Evolutionary conservation across 2,888 invertebrate genomes (phyloP), one percentile per base, ranked within the genome.

Genomic region (Selenia dentaria): DNA sequence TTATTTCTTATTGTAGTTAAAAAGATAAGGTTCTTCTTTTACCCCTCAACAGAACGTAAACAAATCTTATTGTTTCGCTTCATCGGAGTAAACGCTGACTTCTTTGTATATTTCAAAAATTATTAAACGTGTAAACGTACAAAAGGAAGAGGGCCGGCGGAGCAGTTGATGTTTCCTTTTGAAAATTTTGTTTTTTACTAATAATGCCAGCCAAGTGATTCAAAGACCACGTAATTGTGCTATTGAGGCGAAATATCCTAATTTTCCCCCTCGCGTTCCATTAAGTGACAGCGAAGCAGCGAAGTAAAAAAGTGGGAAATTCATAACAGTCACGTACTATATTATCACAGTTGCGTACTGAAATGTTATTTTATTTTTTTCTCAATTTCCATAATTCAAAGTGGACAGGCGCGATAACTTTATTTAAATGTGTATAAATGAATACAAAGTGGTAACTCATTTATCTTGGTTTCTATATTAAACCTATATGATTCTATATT

Each of bases 301-400:
- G 16, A 16, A 16, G 16, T 16, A 78, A 41, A 79, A 79, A 79
- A 75, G 62, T 70, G 67, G 64, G 64, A 66, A 72, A 77, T 75
- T 76, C 70, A 74, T 70, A 69, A 64, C 64, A 64, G 70, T 67
- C 81, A 84, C 79, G 81, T 76, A 71, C 70, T 67, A 69, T 73
- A 74, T 71, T 74, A 74, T 71, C 70, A 68, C 72, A 72, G 62
- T 78, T 74, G 74, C 70, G 73, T 74, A 78, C 79, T 72, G 3
- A 73, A 73, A 74, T 73, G 61, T 48, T 64, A 64, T 70, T 72
- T 67, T 3, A 16, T 16, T 71, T 74, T 70, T 64, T 53, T 57
- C 39, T 28, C 51, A 26, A 34, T 58, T 54, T 57, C 34, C 49
- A 47, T 51, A 38, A 49, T 57, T 53, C 43, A 46, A 53, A 52